Evolutionary conservation across 2,888 invertebrate genomes (phyloP).

Genomic region (Sarcophaga subvicina): DNA sequence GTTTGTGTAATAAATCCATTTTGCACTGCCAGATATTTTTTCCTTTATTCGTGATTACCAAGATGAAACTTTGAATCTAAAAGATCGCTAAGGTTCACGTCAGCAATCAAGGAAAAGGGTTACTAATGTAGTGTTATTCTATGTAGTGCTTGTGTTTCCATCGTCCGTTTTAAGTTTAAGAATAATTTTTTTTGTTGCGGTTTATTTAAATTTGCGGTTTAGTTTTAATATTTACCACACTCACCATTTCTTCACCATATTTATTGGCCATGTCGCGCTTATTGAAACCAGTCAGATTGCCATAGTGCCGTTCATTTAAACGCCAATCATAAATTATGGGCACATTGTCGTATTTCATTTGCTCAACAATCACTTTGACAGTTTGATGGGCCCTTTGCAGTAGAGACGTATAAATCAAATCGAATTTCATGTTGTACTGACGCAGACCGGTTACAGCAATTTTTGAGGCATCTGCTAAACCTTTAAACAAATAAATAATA

Average conservation of each 20-base stretch:
- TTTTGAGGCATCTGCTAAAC: conserved; percentile 77
- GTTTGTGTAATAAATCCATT: no score
- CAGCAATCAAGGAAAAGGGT: no score
- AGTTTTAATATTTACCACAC: conserved; percentile 4
- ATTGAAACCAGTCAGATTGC: conserved; percentile 92
- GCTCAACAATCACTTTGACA: conserved; percentile 86
- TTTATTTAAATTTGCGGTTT: background rate
- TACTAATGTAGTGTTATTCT: no score
- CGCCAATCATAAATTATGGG: conserved; percentile 90
- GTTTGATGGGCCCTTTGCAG: conserved; percentile 90
- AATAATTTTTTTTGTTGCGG: background rate
- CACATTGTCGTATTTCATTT: conserved; percentile 86
- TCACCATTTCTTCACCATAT: conserved; percentile 91
- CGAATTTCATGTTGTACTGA: conserved; percentile 87
- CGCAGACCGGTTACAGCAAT: conserved; percentile 87
- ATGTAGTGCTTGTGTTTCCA: no score
- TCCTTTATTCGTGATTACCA: no score
- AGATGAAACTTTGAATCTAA: background rate
- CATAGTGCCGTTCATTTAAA: conserved; percentile 93
- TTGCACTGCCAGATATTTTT: no score
- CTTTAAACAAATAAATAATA: conserved; percentile 68
- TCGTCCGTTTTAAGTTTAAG: no score
- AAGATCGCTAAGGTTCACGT: no score
- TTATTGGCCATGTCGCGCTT: conserved; percentile 93
- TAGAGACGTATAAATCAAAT: conserved; percentile 91